Percentiles rank a stretch among this genome's conserved stretches.
phyloP scores from a whole-genome alignment of 2,113 vertebrate genomes.

The Enhydra lutris region DNA sequence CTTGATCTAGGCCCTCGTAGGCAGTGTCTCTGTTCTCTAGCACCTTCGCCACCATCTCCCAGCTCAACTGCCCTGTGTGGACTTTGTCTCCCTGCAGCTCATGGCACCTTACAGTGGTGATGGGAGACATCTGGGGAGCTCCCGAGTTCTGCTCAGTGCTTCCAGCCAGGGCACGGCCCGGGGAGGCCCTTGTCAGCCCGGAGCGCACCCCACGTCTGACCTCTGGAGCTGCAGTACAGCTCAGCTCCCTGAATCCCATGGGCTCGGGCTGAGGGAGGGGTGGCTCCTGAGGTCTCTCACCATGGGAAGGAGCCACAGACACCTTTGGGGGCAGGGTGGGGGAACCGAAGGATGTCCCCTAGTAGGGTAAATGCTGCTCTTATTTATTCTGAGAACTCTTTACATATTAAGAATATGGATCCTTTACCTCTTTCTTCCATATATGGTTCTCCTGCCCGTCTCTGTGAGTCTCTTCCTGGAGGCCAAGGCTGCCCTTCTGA shows the following conservation, averaged over 20 bases:
- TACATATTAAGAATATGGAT: not conserved
- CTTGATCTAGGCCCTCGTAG: accelerated
- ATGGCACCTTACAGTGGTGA: accelerated
- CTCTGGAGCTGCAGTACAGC: not conserved
- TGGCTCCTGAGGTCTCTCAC: not conserved
- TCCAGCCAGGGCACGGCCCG: not conserved
- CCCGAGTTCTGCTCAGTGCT: accelerated
- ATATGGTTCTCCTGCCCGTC: not conserved
- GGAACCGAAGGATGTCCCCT: not conserved
- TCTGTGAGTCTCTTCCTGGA: not conserved
- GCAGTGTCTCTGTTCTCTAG: accelerated
- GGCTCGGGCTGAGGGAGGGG: not conserved
- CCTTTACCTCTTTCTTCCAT: not conserved
- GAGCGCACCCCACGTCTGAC: too few relatives aligned
- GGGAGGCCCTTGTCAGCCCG: not conserved
- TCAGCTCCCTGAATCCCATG: not conserved
- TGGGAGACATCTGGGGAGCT: accelerated
- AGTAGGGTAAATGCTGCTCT: not conserved
- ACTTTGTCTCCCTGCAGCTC: not conserved
- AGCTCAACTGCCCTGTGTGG: accelerated
- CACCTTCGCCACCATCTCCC: not conserved
- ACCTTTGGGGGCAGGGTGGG: not conserved
- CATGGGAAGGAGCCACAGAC: not conserved
- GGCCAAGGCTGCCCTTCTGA: not conserved
- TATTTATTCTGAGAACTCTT: constrained; percentile 8